phyloP scores from a whole-genome alignment of 2,888 invertebrate genomes.

The Pristionchus entomophagus region DNA sequence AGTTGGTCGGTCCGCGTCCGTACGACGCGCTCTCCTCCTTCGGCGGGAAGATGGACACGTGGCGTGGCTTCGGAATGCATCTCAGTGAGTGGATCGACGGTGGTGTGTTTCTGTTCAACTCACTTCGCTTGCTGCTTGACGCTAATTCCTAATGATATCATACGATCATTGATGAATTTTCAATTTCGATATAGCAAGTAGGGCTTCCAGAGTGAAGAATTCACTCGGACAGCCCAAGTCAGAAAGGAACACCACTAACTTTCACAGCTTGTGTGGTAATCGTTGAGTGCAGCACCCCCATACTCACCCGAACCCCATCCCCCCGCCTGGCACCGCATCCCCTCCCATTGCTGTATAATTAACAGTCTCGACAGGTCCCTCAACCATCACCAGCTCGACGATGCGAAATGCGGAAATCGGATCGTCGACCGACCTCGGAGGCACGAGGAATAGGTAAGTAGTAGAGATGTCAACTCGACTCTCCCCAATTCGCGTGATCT shows the following conservation, averaged over 20 bases:
- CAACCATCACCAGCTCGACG: slow-evolving; percentile 43
- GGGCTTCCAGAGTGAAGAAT: too few species aligned
- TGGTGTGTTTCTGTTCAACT: slow-evolving; percentile 6
- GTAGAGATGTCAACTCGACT: too few species aligned
- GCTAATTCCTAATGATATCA: too few species aligned
- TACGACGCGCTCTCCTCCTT: slow-evolving; percentile 70
- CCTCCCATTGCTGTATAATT: too few species aligned
- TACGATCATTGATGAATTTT: too few species aligned
- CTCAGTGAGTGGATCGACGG: slow-evolving; percentile 42
- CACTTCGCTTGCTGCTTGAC: too few species aligned
- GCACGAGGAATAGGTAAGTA: slow-evolving; percentile 48
- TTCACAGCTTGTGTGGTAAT: background rate
- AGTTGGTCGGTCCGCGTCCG: slow-evolving; percentile 58
- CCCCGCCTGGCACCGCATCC: too few species aligned
- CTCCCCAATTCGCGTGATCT: too few species aligned
- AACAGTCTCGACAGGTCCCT: slow-evolving; percentile 19
- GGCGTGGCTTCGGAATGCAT: slow-evolving; percentile 64
- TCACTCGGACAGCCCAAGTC: too few species aligned
- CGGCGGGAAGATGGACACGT: slow-evolving; percentile 74
- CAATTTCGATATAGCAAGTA: too few species aligned
- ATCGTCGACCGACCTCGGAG: slow-evolving; percentile 45
- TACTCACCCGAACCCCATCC: too few species aligned
- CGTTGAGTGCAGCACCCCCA: too few species aligned
- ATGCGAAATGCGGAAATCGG: slow-evolving; percentile 44
- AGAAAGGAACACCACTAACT: background rate